A percentile compares a stretch with the other conserved stretches of the same genome.
Conservation (phyloP, 1,140 invertebrate genomes). For the Cataglyphis hispanica region DNA sequence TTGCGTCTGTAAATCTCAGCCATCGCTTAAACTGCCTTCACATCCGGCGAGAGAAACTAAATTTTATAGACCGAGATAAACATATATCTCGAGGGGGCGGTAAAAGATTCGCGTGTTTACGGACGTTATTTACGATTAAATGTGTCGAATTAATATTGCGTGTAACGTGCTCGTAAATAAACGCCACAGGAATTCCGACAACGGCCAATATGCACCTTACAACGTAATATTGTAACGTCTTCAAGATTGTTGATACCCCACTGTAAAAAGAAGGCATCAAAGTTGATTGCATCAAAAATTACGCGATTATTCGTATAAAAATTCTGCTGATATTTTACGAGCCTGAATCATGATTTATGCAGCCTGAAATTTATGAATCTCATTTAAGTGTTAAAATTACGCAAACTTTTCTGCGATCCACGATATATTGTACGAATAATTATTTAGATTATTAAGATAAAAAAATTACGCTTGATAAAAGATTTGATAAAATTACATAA, state of each 20-base stretch:
- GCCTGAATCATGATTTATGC: background rate
- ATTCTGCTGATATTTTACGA: background rate
- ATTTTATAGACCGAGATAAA: conserved; percentile 73
- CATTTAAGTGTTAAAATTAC: conserved; percentile 3
- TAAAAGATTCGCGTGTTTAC: conserved; percentile 46
- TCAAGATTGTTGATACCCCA: conserved; percentile 13
- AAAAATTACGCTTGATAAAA: too few relatives aligned
- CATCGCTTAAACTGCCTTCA: conserved; percentile 34
- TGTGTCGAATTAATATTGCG: conserved; percentile 79
- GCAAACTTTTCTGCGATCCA: background rate
- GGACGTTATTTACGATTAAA: conserved; percentile 75
- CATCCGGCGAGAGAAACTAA: conserved; percentile 58
- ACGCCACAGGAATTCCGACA: conserved; percentile 32
- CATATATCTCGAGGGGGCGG: conserved; percentile 42
- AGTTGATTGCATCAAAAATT: conserved; percentile 17
- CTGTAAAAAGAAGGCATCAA: background rate
- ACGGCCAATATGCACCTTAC: conserved; percentile 5
- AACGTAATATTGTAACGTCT: conserved; percentile 40
- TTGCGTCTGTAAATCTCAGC: conserved; percentile 50
- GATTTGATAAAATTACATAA: too few relatives aligned
- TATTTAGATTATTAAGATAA: too few relatives aligned
- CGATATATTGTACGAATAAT: too few relatives aligned
- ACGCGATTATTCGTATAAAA: background rate
- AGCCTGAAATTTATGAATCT: background rate
- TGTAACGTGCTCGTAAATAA: conserved; percentile 78